Conservation (phyloP, 2,888 invertebrate species). For the Lithodes maja region DNA sequence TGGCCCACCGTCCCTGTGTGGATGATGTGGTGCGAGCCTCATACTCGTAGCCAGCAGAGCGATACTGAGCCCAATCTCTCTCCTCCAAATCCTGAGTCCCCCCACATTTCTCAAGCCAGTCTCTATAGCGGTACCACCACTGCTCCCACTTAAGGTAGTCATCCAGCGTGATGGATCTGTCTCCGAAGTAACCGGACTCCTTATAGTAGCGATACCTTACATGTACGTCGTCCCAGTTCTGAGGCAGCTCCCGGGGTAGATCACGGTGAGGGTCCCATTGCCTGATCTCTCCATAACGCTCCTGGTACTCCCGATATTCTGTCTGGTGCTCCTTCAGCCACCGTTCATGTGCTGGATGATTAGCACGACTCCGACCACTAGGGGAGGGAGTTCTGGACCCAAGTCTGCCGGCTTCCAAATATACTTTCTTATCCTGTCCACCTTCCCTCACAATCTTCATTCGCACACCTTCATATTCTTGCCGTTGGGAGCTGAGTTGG, state of each 20-base stretch:
- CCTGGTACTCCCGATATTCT: constrained; percentile 70
- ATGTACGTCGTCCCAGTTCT: constrained; percentile 87
- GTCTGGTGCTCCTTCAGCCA: constrained; percentile 68
- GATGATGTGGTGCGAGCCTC: constrained; percentile 38
- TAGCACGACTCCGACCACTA: constrained; percentile 43
- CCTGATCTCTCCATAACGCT: constrained; percentile 68
- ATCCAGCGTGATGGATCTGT: constrained; percentile 80
- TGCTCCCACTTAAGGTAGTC: constrained; percentile 96
- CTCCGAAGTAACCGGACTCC: constrained; percentile 88
- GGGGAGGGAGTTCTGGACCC: constrained; percentile 63
- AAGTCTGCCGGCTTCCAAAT: constrained; percentile 64
- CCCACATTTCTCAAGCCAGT: constrained; percentile 85
- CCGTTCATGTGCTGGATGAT: constrained; percentile 66
- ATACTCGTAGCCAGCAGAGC: constrained; percentile 54
- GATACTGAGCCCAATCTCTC: constrained; percentile 55
- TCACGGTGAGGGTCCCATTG: constrained; percentile 69
- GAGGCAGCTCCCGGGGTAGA: constrained; percentile 71
- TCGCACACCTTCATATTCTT: constrained; percentile 90
- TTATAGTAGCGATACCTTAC: constrained; percentile 87
- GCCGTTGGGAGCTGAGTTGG: constrained; percentile 90
- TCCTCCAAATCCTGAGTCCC: constrained; percentile 52
- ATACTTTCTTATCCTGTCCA: constrained; percentile 73
- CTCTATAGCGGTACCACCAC: constrained; percentile 96
- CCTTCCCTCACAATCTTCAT: constrained; percentile 85
- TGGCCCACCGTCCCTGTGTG: constrained; percentile 45